Conservation (phyloP, 2,113 vertebrate species). For the Zosterops lateralis region DNA sequence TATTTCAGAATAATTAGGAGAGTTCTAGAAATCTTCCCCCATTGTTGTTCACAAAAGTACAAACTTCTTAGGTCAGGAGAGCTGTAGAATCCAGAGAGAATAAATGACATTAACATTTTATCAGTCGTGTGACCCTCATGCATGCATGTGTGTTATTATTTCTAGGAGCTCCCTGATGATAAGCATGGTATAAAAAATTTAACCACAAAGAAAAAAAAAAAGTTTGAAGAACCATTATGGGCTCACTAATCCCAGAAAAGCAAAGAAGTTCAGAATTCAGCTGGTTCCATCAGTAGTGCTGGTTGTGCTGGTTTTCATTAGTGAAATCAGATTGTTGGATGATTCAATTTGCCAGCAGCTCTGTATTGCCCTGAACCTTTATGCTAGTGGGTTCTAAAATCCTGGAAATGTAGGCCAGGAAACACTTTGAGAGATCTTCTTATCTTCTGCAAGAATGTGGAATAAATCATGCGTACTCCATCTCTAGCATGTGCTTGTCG, state of each 20-base stretch:
- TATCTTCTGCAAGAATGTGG: background rate
- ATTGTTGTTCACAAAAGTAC: background rate
- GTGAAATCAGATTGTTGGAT: background rate
- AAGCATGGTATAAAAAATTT: conserved; percentile 50
- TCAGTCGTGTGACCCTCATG: conserved; percentile 22
- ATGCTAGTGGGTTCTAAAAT: background rate
- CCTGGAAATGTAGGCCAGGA: background rate
- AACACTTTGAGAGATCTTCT: background rate
- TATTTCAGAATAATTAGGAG: background rate
- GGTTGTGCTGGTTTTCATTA: conserved; percentile 23
- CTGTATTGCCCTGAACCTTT: background rate
- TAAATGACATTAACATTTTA: conserved; percentile 55
- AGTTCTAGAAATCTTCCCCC: background rate
- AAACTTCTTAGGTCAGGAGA: conserved; percentile 22
- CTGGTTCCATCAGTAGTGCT: background rate
- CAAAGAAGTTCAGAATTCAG: conserved; percentile 5
- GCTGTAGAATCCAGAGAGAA: conserved; percentile 10
- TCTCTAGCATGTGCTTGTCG: accelerated
- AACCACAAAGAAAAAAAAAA: conserved; percentile 2
- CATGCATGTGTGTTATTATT: conserved; percentile 41
- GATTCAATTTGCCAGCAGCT: background rate
- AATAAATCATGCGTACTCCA: accelerated
- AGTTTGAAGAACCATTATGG: background rate
- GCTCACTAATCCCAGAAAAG: conserved; percentile 22
- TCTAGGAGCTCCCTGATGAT: conserved; percentile 43